Conservation (phyloP, 2,797 vertebrate genomes). For the Acestrorhynchus altus region DNA sequence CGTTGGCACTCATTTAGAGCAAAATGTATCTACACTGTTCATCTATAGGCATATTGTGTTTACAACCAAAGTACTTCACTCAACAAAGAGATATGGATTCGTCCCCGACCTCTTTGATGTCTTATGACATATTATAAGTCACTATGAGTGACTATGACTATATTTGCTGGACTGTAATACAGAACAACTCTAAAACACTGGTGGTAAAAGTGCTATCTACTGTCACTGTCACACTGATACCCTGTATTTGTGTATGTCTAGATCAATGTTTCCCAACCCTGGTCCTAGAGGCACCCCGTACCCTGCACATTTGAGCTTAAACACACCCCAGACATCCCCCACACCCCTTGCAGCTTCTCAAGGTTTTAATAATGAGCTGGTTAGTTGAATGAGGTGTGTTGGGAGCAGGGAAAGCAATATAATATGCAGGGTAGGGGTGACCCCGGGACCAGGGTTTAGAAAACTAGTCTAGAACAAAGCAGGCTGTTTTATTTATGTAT, state of each 20-base stretch:
- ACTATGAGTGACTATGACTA: not conserved
- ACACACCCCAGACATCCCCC: no score
- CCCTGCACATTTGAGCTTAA: no score
- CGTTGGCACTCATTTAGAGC: constrained; percentile 68
- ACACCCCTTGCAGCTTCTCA: no score
- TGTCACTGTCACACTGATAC: constrained; percentile 27
- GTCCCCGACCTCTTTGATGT: not conserved
- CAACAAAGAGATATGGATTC: not conserved
- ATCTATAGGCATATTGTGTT: constrained; percentile 63
- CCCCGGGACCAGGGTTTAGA: no score
- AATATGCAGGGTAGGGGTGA: no score
- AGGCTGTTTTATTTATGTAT: not conserved
- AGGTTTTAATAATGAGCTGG: no score
- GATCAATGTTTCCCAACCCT: not conserved
- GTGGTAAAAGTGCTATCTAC: constrained; percentile 24
- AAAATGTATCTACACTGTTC: constrained; percentile 72
- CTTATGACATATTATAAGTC: not conserved
- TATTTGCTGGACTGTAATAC: not conserved
- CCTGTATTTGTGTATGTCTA: not conserved
- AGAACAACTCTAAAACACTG: not conserved
- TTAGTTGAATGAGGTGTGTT: no score
- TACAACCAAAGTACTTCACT: constrained; percentile 35
- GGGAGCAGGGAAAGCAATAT: no score
- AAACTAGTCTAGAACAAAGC: no score
- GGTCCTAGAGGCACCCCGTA: no score